Evolutionary conservation across 2,797 vertebrate species (phyloP).

Genomic region (Garrulus glandarius): DNA sequence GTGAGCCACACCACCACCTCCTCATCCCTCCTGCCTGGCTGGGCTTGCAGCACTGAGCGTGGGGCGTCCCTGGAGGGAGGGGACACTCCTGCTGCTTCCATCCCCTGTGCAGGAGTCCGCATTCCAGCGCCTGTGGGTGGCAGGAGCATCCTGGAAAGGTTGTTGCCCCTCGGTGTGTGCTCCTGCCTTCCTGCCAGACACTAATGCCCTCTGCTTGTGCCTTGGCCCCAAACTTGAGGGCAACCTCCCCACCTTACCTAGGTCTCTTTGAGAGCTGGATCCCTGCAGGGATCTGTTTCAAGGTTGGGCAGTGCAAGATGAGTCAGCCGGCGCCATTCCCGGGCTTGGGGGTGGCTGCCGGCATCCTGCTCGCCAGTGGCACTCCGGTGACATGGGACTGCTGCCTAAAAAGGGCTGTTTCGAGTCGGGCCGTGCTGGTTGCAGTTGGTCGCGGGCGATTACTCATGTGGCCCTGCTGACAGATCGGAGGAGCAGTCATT

Average conservation of each 20-base stretch:
- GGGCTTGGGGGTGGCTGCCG: not conserved
- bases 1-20: slow-evolving; percentile 36
- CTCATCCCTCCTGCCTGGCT: not conserved
- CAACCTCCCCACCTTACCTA: not conserved
- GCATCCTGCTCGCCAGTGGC: not conserved
- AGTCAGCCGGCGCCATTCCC: not conserved
- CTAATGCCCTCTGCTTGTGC: not conserved
- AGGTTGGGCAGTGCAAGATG: not conserved
- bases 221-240: not conserved
- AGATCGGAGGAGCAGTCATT: not conserved
- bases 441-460: not conserved
- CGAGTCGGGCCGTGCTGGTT: not conserved
- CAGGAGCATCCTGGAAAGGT: not conserved
- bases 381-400: not conserved
- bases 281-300: not conserved
- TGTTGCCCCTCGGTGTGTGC: not conserved
- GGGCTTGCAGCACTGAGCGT: rapidly evolving
- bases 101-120: rapidly evolving
- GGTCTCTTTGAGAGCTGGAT: not conserved
- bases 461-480: not conserved
- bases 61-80: too few species aligned
- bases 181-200: not conserved
- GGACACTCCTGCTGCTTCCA: not conserved
- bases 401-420: slow-evolving; percentile 51
- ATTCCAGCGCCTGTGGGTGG: not conserved